Evolutionary conservation across 2,113 vertebrate species (phyloP).

Genomic region (Cacatua alba): DNA sequence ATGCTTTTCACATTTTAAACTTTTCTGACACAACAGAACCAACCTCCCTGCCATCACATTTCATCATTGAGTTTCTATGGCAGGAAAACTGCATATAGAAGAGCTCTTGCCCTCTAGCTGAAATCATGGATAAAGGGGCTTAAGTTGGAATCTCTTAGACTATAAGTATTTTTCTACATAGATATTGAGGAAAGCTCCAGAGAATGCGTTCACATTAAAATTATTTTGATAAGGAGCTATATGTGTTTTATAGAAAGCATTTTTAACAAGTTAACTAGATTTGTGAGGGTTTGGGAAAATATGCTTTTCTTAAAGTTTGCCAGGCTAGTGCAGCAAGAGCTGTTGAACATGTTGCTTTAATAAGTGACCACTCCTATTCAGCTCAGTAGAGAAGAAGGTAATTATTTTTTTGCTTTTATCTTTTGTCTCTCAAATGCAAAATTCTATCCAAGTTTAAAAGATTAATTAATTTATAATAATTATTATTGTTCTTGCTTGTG

Average conservation of each 20-base stretch:
- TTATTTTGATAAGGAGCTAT: conserved; percentile 53
- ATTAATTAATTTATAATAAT: not conserved
- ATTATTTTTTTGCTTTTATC: not conserved
- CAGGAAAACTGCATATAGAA: not conserved
- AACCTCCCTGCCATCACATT: not conserved
- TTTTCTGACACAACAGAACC: conserved; percentile 21
- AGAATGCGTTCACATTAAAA: conserved; percentile 34
- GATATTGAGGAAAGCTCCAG: conserved; percentile 29
- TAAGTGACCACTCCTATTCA: not conserved
- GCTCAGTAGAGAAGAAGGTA: not conserved
- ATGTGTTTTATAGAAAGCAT: conserved; percentile 29
- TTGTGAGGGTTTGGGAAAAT: conserved; percentile 28
- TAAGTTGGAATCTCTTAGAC: not conserved
- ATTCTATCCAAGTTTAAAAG: not conserved
- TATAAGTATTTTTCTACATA: conserved; percentile 34
- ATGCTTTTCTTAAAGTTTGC: not conserved
- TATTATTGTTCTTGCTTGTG: not conserved
- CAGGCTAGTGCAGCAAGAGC: not conserved
- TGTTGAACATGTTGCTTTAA: not conserved
- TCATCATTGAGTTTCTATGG: not conserved
- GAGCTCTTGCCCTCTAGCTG: conserved; percentile 12
- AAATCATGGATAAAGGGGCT: conserved; percentile 15
- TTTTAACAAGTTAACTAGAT: conserved; percentile 42
- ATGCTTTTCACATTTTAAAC: conserved; percentile 32
- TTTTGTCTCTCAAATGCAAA: not conserved